Evolutionary conservation across 2,888 invertebrate species (phyloP), one percentile per base, ranked within the genome.

Genomic region (Aquatica leii): DNA sequence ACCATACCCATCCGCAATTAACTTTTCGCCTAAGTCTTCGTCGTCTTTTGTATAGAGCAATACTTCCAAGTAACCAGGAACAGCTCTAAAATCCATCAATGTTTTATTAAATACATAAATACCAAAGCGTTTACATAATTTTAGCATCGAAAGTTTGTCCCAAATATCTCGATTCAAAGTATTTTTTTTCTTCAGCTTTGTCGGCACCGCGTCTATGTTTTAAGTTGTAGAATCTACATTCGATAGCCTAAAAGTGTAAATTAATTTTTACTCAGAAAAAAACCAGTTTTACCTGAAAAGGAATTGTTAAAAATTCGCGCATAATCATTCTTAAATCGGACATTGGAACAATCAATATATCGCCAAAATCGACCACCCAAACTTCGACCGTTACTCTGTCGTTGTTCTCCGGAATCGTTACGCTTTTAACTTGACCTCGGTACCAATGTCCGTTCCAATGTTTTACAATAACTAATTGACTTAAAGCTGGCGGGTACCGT

Each of bases 301-400:
- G 59, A 1, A 66, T 15, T 1, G 15, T 1, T 6, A 62, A 31
- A 8, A 62, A 62, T 11, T 55, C 53, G 8, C 43, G 1, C 1
- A n/a, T 11, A 14, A 66, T 66, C 5, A 14, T 11, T 40, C 66
- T 54, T 14, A 66, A 20, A 18, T 56, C 43, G 2, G 55, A 24
- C 6, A 66, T 48, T 4, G 52, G 31, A 15, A 59, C 52, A 9
- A 5, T 14, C 2, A 56, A 1, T 0, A 9, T 46, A 20, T 59
- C 59, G n/a, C 66, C 66, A 52, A 55, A 66, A 59, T 66, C 66
- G 6, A 66, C 62, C 18, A 58, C 14, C 8, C 24, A 65, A 9
- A 65, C 51, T 24, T 63, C 59, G 1, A 37, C 59, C 15, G 2
- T 21, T 35, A 59, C 40, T 17, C 40, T 21, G 12, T 31, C 31